phyloP scores from a whole-genome alignment of 2,113 vertebrate genomes.

The Pangasianodon gigas region DNA sequence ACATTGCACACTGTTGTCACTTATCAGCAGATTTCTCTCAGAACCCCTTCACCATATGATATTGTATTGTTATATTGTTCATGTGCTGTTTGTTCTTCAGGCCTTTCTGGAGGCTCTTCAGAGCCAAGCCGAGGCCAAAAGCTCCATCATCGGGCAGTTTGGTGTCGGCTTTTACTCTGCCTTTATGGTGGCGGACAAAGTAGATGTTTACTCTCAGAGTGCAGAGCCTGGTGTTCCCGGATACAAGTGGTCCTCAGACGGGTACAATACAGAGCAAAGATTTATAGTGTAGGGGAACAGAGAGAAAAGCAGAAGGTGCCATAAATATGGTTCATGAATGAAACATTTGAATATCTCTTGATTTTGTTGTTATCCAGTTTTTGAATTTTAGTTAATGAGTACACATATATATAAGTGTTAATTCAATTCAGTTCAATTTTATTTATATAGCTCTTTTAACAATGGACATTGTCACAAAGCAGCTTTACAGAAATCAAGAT shows the following conservation, averaged over 20 bases:
- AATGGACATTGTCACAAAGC: neutral
- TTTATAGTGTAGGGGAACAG: neutral
- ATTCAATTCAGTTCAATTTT: neutral
- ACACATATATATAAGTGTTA: neutral
- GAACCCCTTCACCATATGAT: neutral
- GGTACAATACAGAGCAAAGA: conserved; percentile 72
- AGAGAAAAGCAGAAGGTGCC: neutral
- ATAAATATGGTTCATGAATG: neutral
- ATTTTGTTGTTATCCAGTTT: neutral
- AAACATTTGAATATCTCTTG: neutral
- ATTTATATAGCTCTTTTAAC: neutral
- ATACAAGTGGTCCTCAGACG: conserved; percentile 92
- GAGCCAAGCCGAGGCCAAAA: conserved; percentile 84
- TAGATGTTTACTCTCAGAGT: conserved; percentile 87
- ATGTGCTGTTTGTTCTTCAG: conserved; percentile 63
- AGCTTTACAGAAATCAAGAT: neutral
- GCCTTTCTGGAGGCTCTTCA: conserved; percentile 89
- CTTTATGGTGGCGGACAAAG: conserved; percentile 93
- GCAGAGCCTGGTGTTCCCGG: conserved; percentile 72
- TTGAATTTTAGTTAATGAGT: neutral
- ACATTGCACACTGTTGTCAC: neutral
- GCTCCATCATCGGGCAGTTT: conserved; percentile 95
- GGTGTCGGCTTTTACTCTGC: conserved; percentile 96
- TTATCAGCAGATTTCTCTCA: neutral
- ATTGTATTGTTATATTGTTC: neutral